Conservation (phyloP, 2,797 vertebrate species). For the Lepus townsendii region DNA sequence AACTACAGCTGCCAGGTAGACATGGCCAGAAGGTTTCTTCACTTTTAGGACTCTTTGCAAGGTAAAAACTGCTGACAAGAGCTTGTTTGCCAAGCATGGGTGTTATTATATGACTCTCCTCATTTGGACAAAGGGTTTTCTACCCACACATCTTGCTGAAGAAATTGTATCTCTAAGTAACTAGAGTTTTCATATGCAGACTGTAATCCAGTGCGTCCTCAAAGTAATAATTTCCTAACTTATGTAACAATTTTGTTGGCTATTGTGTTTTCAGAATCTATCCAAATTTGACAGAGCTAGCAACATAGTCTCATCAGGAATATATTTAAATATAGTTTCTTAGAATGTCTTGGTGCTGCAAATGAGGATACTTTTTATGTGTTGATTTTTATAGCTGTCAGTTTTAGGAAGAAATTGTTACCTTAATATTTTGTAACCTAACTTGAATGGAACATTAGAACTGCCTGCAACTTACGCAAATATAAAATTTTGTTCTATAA, state of each 20-base stretch:
- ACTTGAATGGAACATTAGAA: not conserved
- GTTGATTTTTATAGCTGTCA: slow-evolving; percentile 22
- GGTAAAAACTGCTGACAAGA: not conserved
- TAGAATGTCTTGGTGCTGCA: not conserved
- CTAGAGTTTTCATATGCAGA: not conserved
- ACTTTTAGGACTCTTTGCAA: slow-evolving; percentile 6
- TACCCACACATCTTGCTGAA: not conserved
- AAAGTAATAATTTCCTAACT: slow-evolving; percentile 35
- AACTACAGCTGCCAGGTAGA: not conserved
- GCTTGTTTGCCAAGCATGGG: not conserved
- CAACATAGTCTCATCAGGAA: slow-evolving; percentile 31
- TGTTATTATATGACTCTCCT: not conserved
- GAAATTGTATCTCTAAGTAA: not conserved
- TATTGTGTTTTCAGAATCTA: not conserved
- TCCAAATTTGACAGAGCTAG: not conserved
- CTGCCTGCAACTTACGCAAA: not conserved
- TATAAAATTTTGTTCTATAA: slow-evolving; percentile 11
- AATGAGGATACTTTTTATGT: not conserved
- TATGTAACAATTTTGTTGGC: not conserved
- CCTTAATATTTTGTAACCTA: not conserved
- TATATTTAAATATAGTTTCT: not conserved
- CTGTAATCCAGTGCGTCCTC: not conserved
- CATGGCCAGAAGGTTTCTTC: not conserved
- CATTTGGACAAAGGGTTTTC: not conserved
- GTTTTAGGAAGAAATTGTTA: slow-evolving; percentile 9